Base-by-base conservation (phyloP, 1,140 invertebrate genomes). In the Drosophila kepulauana region DNA sequence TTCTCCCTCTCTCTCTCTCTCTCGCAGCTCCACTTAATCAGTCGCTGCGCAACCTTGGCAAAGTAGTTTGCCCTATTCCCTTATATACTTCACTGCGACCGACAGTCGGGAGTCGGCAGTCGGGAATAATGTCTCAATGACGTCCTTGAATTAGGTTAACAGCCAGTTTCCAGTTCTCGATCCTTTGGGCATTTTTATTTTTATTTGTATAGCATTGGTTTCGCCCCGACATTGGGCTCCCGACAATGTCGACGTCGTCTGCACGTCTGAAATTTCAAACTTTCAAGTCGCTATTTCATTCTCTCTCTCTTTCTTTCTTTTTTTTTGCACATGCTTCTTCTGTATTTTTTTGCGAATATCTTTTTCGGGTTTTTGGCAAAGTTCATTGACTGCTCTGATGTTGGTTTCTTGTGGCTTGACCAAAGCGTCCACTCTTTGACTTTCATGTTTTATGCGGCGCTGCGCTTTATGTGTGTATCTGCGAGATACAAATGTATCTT, bases 101-200 rank as follows among this genome's bases (percentile, higher is more conserved):
- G 38, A 45, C 58, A 45, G 20, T 25, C 20, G 20, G 20, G 0
- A 25, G 20, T 25, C 46, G 35, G 58, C 43, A 52, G 41, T 57
- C 75, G 75, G 62, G 80, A 69, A 82, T 91, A 88, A 81, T 91
- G 89, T 91, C 84, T 91, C 89, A 91, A 91, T 91, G 89, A 89
- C 89, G 89, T 91, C 89, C 89, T 91, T 91, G 89, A 91, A 91
- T 89, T 91, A 87, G 89, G 89, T 91, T 91, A 91, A 91, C 78
- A 88, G 84, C 84, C 85, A 87, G 77, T 82, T 77, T 65, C 49
- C 66, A 70, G 56, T 49, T 62, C 59, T 68, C 6, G 76, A 54
- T 86, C 79, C 62, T 65, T 25, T 63, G 33, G 59, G 72, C 71
- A 74, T 77, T 77, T 78, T 77, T 78, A 62, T 79, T 70, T 78